These are phyloP conservation scores for Bugulina stolonifera DNA, from an alignment of 2,888 invertebrate species.

Conservation along the genomic window DNA sequence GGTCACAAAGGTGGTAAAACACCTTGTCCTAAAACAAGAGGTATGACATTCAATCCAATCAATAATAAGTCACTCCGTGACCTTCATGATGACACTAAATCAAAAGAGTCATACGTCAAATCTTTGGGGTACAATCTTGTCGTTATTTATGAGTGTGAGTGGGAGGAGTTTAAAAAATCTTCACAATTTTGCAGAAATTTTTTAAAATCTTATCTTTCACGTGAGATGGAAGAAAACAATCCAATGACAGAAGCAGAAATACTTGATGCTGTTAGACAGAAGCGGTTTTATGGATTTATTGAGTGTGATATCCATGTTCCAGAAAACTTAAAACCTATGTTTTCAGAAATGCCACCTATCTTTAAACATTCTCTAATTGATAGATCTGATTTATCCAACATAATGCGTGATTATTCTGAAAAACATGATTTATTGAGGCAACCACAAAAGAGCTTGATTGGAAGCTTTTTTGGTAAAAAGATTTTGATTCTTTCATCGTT, in stretches of 20 bases:
- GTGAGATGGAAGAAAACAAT: not conserved
- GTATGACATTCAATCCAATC: not conserved
- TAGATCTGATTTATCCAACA: not conserved
- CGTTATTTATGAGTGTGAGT: not conserved
- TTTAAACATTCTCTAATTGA: not conserved
- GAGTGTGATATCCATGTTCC: conserved; percentile 2
- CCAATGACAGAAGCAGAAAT: not conserved
- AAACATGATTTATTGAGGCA: not conserved
- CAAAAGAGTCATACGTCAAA: not conserved
- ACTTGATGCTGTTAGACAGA: not conserved
- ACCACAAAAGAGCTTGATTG: not conserved
- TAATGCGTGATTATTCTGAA: not conserved
- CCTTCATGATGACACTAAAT: not conserved
- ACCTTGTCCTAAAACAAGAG: not conserved
- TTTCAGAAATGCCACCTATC: not conserved
- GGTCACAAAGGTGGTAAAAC: no score
- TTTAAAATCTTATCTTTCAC: not conserved
- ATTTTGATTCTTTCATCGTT: not conserved
- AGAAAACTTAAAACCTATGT: not conserved
- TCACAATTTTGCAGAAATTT: not conserved
- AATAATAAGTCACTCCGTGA: not conserved
- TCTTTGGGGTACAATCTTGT: not conserved
- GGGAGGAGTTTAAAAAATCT: not conserved
- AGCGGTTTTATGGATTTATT: not conserved
- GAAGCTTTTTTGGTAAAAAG: not conserved